Percentiles rank a stretch among this genome's conserved stretches.
Conservation (phyloP, 2,113 vertebrate genomes). For the Calcarius ornatus region DNA sequence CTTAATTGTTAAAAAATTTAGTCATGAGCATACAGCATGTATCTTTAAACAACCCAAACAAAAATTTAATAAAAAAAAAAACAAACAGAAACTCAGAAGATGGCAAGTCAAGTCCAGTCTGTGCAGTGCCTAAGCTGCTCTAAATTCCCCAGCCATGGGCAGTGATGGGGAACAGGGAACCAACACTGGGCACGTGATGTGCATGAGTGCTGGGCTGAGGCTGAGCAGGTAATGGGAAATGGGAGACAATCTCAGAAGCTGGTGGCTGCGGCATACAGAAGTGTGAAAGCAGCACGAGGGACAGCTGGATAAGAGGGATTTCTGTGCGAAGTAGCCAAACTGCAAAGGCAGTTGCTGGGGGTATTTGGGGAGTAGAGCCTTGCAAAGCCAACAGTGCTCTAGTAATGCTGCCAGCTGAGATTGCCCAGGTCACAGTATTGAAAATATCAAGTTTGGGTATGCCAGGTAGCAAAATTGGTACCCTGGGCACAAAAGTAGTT, state of each 20-base stretch:
- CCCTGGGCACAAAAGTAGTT: not conserved
- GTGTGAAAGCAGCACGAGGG: not conserved
- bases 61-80: not conserved
- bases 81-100: not conserved
- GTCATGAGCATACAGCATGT: fast-evolving
- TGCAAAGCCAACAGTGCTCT: not conserved
- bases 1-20: not conserved
- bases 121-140: not conserved
- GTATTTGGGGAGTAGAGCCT: not conserved
- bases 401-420: not conserved
- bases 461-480: not conserved
- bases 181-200: not conserved
- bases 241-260: not conserved
- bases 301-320: not conserved
- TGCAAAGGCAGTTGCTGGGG: not conserved
- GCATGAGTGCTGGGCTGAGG: not conserved
- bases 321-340: not conserved
- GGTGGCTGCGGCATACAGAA: fast-evolving
- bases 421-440: not conserved
- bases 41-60: not conserved
- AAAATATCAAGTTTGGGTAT: not conserved
- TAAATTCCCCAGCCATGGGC: not conserved
- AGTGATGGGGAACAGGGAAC: not conserved
- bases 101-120: not conserved
- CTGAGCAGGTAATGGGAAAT: not conserved